These are phyloP conservation scores for Phenganax subtilis DNA, from an alignment of 92 coral and sea anemone genomes.

Conservation along the genomic window DNA sequence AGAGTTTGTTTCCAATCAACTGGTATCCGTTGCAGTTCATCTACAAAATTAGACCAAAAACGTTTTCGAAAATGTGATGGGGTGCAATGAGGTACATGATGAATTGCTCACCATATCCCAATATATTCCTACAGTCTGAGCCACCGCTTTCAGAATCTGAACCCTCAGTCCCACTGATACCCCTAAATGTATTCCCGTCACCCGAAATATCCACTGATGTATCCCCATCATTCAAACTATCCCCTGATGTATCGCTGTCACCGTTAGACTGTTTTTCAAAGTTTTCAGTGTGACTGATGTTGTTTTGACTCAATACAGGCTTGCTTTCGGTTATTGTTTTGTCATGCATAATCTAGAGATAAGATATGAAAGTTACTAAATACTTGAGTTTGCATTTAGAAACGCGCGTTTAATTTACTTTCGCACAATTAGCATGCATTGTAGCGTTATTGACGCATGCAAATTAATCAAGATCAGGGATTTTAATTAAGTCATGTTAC, in stretches of 20 bases:
- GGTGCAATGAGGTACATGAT: not conserved
- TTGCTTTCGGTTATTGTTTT: not conserved
- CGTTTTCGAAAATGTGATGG: not conserved
- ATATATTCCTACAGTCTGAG: not conserved
- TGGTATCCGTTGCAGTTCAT: conserved; percentile 15
- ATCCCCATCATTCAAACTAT: not conserved
- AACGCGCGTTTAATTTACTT: too few species aligned
- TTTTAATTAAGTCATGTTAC: too few species aligned
- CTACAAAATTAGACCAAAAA: not conserved
- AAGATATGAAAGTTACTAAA: not conserved
- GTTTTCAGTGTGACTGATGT: not conserved
- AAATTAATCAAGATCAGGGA: too few species aligned
- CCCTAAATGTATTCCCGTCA: not conserved
- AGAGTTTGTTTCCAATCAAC: conserved; percentile 19
- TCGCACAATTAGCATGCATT: too few species aligned
- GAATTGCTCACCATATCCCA: not conserved
- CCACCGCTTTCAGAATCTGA: conserved; percentile 20
- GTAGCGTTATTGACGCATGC: too few species aligned
- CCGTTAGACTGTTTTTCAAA: not conserved
- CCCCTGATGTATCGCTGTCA: conserved; percentile 1
- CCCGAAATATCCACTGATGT: not conserved
- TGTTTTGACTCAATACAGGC: not conserved
- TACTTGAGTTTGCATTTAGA: too few species aligned
- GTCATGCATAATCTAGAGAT: not conserved
- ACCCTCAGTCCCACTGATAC: not conserved